Base-by-base conservation (phyloP, 1,140 invertebrate species). In the Ips typographus region DNA sequence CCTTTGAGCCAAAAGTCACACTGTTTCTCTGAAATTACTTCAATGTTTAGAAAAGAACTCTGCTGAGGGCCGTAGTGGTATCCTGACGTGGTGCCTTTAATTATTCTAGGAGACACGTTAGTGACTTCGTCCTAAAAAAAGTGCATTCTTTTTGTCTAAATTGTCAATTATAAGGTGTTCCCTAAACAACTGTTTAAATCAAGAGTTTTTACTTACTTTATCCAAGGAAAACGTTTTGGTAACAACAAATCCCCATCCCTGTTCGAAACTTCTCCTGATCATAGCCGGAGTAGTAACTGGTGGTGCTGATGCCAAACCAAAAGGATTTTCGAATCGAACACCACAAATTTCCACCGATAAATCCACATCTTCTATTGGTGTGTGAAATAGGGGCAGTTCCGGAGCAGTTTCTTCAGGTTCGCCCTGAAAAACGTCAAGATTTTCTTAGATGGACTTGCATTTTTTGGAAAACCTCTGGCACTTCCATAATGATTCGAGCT, bases 1-100 rank as follows among this genome's bases (percentile, higher is more conserved):
- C 93, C 94, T 65, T 87, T 82, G 63, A 93, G 90, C 98, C 98
- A 99, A 80, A 98, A 99, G 1, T 88, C 91, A 51, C 88, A 89
- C 5, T 91, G 91, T 82, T 99, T 99, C 83, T 99, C 98, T 6
- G 96, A 98, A 79, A 99, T 98, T 1, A 99, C 83, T 83, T 99
- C 98, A 72, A 99, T 99, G 78, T 99, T 99, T 0, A 99, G 82
- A 81, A 98, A 99, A 3, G 94, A 90, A 2, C 93, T 90, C 83
- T 98, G 96, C 56, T 94, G 94, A 0, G 98, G 98, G 0, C 97
- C 97, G 80, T 89, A 99, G 74, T 88, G 84, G 71, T 97, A 90
- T 22, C 97, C 92, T 2, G 94, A 94, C 0, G 96, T 98, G 2
- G 90, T 91, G 7, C 97, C 97, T 69, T 94, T 85, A 0, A 99